Evolutionary conservation across 2,797 vertebrate genomes (phyloP).

Genomic region (Spinus pinus): DNA sequence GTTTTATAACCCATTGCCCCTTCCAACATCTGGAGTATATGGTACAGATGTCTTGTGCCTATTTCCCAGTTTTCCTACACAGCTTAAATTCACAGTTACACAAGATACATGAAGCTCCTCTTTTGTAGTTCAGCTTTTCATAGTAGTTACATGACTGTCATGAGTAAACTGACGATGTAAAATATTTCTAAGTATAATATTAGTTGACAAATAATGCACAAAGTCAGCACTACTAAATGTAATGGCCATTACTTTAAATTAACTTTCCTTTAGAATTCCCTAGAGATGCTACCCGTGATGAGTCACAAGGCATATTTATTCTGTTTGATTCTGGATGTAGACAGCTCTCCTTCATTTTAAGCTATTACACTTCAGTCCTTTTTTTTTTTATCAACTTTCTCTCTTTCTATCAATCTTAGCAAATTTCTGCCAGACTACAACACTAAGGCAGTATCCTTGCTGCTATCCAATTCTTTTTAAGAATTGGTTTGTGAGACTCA

Average conservation of each 20-base stretch:
- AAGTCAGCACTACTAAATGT: neutral
- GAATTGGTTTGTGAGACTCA: neutral
- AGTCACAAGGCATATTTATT: neutral
- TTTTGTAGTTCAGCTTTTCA: neutral
- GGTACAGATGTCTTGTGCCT: too few relatives aligned
- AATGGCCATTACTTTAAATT: neutral
- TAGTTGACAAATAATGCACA: neutral
- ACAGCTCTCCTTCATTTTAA: neutral
- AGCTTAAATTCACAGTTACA: neutral
- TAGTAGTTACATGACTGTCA: neutral
- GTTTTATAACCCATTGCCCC: fast-evolving
- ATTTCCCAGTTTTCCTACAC: neutral
- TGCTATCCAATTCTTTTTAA: neutral
- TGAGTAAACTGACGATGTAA: neutral
- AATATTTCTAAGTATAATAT: neutral
- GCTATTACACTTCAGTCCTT: neutral
- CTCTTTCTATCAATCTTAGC: neutral
- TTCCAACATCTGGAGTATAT: neutral
- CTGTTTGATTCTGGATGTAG: neutral
- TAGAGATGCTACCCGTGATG: neutral
- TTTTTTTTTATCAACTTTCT: neutral
- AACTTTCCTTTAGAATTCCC: neutral
- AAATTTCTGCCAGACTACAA: neutral
- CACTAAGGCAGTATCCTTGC: neutral
- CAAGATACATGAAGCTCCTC: neutral